Evolutionary conservation across 2,113 vertebrate species (phyloP).

Genomic region (Butorides virescens): DNA sequence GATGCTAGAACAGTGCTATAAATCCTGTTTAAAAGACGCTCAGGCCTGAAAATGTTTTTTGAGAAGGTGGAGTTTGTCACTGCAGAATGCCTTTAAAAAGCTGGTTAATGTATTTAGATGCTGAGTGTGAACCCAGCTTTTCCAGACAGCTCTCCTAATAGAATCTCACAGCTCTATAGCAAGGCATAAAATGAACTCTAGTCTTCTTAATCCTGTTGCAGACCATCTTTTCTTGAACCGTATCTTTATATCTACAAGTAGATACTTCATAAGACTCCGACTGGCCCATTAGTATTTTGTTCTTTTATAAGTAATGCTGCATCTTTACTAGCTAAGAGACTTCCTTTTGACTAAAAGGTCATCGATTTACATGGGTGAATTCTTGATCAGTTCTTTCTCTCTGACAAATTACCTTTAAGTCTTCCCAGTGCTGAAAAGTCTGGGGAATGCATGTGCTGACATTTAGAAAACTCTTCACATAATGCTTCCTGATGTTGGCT

Average conservation of each 20-base stretch:
- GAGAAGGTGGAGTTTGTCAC: background rate
- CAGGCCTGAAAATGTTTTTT: background rate
- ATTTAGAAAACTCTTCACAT: conserved; percentile 64
- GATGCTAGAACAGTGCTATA: background rate
- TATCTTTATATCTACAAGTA: conserved; percentile 35
- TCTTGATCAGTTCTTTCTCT: conserved; percentile 60
- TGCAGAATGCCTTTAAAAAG: background rate
- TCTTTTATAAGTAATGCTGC: conserved; percentile 55
- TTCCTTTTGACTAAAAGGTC: conserved; percentile 68
- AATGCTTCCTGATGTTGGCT: conserved; percentile 59
- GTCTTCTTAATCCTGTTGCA: background rate
- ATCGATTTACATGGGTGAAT: conserved; percentile 71
- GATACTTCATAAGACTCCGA: conserved; percentile 32
- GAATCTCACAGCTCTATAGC: background rate
- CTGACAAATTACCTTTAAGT: conserved; percentile 69
- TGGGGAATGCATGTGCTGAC: conserved; percentile 57
- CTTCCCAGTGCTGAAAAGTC: conserved; percentile 45
- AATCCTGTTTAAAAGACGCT: background rate
- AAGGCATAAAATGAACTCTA: conserved; percentile 7
- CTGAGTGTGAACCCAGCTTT: background rate
- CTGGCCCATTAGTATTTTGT: conserved; percentile 64
- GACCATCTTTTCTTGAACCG: conserved; percentile 32
- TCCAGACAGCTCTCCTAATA: conserved; percentile 5
- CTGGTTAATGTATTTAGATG: background rate
- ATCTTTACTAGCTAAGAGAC: conserved; percentile 63